Base-by-base conservation (phyloP, 1,140 invertebrate species). In the Vanessa tameamea region DNA sequence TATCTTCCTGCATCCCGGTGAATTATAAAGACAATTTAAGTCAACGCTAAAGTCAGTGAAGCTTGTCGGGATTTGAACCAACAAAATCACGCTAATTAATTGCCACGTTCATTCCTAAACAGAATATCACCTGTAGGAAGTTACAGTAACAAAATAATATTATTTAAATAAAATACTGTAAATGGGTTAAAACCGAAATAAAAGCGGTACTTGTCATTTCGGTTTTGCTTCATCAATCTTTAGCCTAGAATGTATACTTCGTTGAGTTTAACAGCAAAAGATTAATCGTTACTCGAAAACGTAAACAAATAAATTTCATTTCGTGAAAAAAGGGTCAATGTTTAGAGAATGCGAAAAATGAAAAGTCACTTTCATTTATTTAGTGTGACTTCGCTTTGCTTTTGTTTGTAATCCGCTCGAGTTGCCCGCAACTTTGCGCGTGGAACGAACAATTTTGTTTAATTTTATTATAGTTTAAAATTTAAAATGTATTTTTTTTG, bases 361-460 rank as follows among this genome's bases (percentile, higher is more conserved):
- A 15, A 59, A 26, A 59, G 55, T 59, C 55, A 59, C 14, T 11
- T 20, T 20, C 55, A 26, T 59, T 59, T 59, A 23, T 26, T 26
- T 59, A 26, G 55, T 59, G 55, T 59, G 55, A 59, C 55, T 59
- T 31, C 15, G 55, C 55, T 59, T 6, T 26, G 23, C 23, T 59
- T 59, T 59, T 59, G 23, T 59, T 59, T 26, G 23, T 26, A 31
- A 13, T 59, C 5, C 23, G 23, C 23, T 26, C 55, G 3, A 12
- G 13, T 13, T 26, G 4, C 11, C 20, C 7, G 51, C 51, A 16
- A 50, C 15, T 16, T 55, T 55, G 14, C 15, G 6, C 23, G 23
- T 26, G 23, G 55, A 3, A 59, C 12, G 23, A 16, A 9, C 9
- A 9, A 59, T 59, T 59, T 59, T 59, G 11, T 13, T 26, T 14